Percentiles rank a stretch among this genome's conserved stretches.
Evolutionary conservation across 2,888 invertebrate species (phyloP).

Genomic region (Rhamphomyia laevipes): DNA sequence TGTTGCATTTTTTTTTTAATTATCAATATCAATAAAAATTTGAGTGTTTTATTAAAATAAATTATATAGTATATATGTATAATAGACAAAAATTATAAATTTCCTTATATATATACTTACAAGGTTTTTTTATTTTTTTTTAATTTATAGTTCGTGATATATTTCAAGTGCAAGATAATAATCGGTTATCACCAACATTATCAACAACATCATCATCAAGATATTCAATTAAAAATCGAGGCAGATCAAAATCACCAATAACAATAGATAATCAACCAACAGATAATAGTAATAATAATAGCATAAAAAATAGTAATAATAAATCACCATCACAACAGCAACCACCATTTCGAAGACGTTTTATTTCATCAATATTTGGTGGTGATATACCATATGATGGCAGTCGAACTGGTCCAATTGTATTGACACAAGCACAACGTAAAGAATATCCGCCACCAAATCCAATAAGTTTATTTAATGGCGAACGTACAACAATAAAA

Average conservation of each 20-base stretch:
- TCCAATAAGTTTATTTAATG: background rate
- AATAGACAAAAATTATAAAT: too few species aligned
- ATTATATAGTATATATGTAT: too few species aligned
- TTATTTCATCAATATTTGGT: slow-evolving; percentile 69
- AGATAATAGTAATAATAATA: slow-evolving; percentile 3
- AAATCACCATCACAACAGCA: slow-evolving; percentile 10
- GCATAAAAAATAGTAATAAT: slow-evolving; percentile 1
- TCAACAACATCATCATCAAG: slow-evolving; percentile 9
- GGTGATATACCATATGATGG: slow-evolving; percentile 75
- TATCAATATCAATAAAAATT: too few species aligned
- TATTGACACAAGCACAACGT: slow-evolving; percentile 69
- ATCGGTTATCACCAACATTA: slow-evolving; percentile 22
- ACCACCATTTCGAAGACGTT: slow-evolving; percentile 46
- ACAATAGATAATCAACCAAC: background rate
- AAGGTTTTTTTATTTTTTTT: slow-evolving; percentile 18
- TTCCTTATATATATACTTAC: too few species aligned
- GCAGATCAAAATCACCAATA: slow-evolving; percentile 8
- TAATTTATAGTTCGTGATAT: slow-evolving; percentile 43
- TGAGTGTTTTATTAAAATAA: too few species aligned
- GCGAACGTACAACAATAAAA: background rate
- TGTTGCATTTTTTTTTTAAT: too few species aligned
- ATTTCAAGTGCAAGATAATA: slow-evolving; percentile 34
- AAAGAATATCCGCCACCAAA: slow-evolving; percentile 52
- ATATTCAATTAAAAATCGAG: slow-evolving; percentile 8
- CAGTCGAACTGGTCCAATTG: slow-evolving; percentile 44